Evolutionary conservation across 2,113 vertebrate genomes (phyloP), one percentile per base, ranked within the genome.

Genomic region (Harpagus bidentatus): DNA sequence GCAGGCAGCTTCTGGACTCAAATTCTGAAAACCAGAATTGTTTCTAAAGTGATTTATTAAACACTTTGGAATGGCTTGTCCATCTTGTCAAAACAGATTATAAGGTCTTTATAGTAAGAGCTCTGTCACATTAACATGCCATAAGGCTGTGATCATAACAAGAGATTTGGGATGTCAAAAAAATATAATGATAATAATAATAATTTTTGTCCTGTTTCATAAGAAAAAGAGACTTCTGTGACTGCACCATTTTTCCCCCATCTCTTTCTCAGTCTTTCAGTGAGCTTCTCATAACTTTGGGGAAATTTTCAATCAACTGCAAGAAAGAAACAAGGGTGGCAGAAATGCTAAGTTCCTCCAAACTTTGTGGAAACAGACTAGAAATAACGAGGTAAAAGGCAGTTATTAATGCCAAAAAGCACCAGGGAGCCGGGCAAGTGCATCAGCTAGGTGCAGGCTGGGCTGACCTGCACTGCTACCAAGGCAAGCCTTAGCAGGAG

Each of bases 41-140:
- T 79, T 94, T 91, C 66, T 92, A 55, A 92, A 97, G 65, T 82
- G 78, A 76, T 77, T 29, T 4, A 93, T 83, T 82, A 84, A 93
- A 93, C 48, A 65, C 29, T 82, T 81, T 17, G 36, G 36, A 77
- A 89, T 48, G 71, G 34, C 34, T 91, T 43, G 48, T 67, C 22
- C 92, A 15, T 92, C 72, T 93, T 86, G 32, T 66, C 81, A 81
- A 84, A 93, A 92, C 5, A 84, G 55, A 84, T 94, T 71, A 79
- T 58, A 78, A 82, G 25, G 7, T 92, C 80, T 70, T 96, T 66
- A 77, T 28, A 18, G 38, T 56, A 70, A 94, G 36, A 90, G 42
- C 26, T 94, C 71, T 88, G 79, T 88, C 85, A 91, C 50, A 42
- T 1, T 63, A 81, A 73, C 55, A 34, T 38, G 88, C 76, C 88